Evolutionary conservation across 2,888 invertebrate genomes (phyloP), one percentile per base, ranked within the genome.

Genomic region (Anthoptus insignis): DNA sequence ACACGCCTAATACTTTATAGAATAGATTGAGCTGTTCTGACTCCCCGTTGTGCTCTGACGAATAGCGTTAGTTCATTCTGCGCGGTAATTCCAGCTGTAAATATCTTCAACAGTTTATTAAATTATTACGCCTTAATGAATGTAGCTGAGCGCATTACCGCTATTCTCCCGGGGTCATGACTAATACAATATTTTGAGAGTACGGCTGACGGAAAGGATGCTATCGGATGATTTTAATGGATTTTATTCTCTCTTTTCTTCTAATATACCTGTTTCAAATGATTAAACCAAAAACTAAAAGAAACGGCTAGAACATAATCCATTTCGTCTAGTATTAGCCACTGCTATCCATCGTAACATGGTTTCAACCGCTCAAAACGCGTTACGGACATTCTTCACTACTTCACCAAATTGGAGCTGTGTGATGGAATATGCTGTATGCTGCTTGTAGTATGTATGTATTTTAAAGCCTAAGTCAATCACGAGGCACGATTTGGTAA

Each of bases 1-100:
- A 84, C 83, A 85, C 84, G 83, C 81, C 82, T 84, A 85, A 88
- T 88, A 83, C 81, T 84, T 88, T 84, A 86, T 80, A 77, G 80
- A 76, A 81, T 74, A 81, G 82, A 89, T 89, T 87, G 84, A 89
- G 84, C 78, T 77, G 80, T 87, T 81, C 76, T 66, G 78, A 74
- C 75, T 77, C 76, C 73, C 81, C 49, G 56, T 80, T 88, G 82
- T 82, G 73, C 76, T 78, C 76, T 81, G 82, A 79, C 79, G 76
- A 75, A 72, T 71, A 69, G 75, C 75, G 81, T 84, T 81, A 83
- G 80, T 83, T 82, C 82, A 83, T 81, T 81, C 76, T 49, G 64
- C 71, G 71, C 71, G 71, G 39, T 56, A 39, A 50, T 47, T 14
- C 22, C 24, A 57, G 14, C 39, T 49, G 47, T 57, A 27, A 54